Base-by-base conservation (phyloP, 2,888 invertebrate species). In the Pyrgus malvae region DNA sequence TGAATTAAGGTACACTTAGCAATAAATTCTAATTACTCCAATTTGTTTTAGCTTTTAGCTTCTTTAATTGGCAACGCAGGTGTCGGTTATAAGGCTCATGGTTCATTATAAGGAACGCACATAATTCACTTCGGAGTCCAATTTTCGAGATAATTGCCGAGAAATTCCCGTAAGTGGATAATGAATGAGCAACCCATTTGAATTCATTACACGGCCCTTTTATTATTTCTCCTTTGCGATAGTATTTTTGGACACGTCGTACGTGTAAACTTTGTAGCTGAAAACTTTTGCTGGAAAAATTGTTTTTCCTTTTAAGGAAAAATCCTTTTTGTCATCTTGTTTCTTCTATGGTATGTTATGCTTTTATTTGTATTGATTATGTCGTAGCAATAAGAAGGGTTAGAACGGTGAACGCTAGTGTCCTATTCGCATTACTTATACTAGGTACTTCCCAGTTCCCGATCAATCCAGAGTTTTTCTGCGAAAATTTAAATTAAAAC, bases 61-160 rank as follows among this genome's bases (percentile, higher is more conserved):
- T 21, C 31, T 12, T 40, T 31, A 31, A 41, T 33, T 23, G 6
- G 35, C 35, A 17, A 41, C 21, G 37, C 37, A 35, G 51, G 51
- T 51, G 41, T 41, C 41, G 14, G 2, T 11, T 49, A 41, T 44
- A 27, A 44, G n/a, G 19, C 27, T 31, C 53, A 53, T 45, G 45
- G 45, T 53, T 46, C 29, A 46, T 46, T 45, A 53, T 46, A 38
- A 51, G 44, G 44, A 44, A 37, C 44, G 35, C 21, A 11, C 29
- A 53, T 53, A 53, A 38, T 53, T 53, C 38, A 46, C 38, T 45
- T 25, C 38, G 31, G 29, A 40, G 29, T 29, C 38, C 45, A 53
- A 53, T 53, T 53, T 45, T 38, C 38, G 44, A 45, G 37, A 45
- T 53, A 53, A 53, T 53, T 53, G 53, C 53, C 53, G 38, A 45